These are phyloP conservation scores for Luscinia luscinia DNA, from an alignment of 2,797 vertebrate genomes.

Conservation along the genomic window DNA sequence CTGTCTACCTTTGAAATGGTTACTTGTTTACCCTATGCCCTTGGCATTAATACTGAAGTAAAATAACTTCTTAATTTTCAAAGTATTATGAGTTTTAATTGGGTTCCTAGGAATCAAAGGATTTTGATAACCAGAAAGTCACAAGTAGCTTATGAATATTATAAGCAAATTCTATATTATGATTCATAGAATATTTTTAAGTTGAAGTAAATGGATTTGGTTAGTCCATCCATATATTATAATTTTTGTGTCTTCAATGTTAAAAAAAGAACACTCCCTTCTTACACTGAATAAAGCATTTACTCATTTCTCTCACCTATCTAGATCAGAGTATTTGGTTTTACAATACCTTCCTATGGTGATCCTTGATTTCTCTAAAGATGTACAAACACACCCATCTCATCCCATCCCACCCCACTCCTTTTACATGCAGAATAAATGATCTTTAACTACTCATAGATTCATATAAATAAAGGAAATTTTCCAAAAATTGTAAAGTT, in stretches of 20 bases:
- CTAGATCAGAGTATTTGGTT: neutral
- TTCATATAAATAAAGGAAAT: neutral
- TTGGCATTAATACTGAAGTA: neutral
- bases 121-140: neutral
- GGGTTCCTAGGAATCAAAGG: neutral
- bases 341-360: rapidly evolving
- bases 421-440: neutral
- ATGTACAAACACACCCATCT: neutral
- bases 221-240: neutral
- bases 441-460: neutral
- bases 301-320: neutral
- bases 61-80: neutral
- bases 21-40: neutral
- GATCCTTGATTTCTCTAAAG: neutral
- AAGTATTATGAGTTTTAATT: neutral
- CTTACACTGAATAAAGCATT: neutral
- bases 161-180: neutral
- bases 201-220: neutral
- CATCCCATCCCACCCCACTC: no score
- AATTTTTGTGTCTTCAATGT: neutral
- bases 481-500: neutral
- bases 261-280: rapidly evolving
- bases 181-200: neutral
- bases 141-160: neutral
- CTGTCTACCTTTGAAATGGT: neutral